Percentiles rank a stretch among this genome's conserved stretches.
phyloP scores from a whole-genome alignment of 1,140 invertebrate species.

The Carposina sasakii region DNA sequence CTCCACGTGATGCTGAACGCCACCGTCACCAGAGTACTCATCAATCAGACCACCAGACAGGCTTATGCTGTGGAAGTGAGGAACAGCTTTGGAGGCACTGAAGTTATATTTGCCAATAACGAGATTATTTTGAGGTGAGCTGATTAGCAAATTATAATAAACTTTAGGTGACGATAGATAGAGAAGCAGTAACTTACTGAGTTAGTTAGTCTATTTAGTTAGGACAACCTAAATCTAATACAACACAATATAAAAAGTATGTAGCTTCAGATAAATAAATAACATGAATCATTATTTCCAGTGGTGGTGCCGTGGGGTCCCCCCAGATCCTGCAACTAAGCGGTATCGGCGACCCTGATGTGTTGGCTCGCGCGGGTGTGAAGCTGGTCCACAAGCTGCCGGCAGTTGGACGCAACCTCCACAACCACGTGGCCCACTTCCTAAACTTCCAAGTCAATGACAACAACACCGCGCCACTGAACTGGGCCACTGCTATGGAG shows the following conservation, averaged over 20 bases:
- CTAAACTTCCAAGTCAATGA: slow-evolving; percentile 87
- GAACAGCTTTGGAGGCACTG: slow-evolving; percentile 75
- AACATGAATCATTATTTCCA: too few relatives aligned
- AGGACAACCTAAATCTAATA: too few relatives aligned
- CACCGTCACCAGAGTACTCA: slow-evolving; percentile 78
- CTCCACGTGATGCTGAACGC: slow-evolving; percentile 85
- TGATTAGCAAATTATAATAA: slow-evolving; percentile 12
- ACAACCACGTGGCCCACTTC: slow-evolving; percentile 88
- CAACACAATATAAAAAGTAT: too few relatives aligned
- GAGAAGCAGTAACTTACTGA: too few relatives aligned
- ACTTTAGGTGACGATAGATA: slow-evolving; percentile 42
- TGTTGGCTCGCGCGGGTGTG: slow-evolving; percentile 76
- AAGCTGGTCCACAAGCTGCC: slow-evolving; percentile 82
- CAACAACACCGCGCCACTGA: slow-evolving; percentile 84
- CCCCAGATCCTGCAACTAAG: slow-evolving; percentile 89
- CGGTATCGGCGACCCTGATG: slow-evolving; percentile 84
- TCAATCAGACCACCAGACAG: slow-evolving; percentile 72
- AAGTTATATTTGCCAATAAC: slow-evolving; percentile 74
- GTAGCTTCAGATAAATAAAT: too few relatives aligned
- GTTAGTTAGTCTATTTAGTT: too few relatives aligned
- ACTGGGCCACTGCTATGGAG: slow-evolving; percentile 92
- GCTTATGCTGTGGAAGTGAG: slow-evolving; percentile 74
- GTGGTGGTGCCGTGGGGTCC: slow-evolving; percentile 82
- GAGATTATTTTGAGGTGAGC: slow-evolving; percentile 76
- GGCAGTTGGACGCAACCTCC: slow-evolving; percentile 90